These are phyloP conservation scores for Ctenomys sociabilis DNA, from an alignment of 2,113 vertebrate genomes.

Conservation along the genomic window DNA sequence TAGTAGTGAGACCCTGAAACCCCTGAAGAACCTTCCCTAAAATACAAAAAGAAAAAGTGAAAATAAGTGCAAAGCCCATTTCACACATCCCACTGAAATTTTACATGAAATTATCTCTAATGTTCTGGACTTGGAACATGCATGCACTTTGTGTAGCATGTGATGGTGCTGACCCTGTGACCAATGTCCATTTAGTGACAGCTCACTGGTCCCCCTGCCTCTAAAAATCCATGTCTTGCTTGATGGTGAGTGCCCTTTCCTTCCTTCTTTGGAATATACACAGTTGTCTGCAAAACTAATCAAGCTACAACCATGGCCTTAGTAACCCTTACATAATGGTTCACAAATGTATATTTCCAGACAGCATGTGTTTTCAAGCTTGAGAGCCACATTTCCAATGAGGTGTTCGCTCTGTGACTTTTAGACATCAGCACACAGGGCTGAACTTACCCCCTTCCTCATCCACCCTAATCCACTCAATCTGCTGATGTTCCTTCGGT, in stretches of 20 bases:
- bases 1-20: too few relatives aligned
- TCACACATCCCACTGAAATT: background rate
- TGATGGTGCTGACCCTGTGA: background rate
- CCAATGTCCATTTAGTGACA: background rate
- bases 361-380: conserved; percentile 17
- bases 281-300: background rate
- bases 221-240: background rate
- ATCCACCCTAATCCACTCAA: background rate
- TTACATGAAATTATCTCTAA: background rate
- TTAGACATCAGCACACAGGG: background rate
- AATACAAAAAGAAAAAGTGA: too few relatives aligned
- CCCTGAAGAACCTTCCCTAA: too few relatives aligned
- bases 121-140: background rate
- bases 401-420: background rate
- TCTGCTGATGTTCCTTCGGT: background rate
- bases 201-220: background rate
- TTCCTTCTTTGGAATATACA: background rate
- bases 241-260: background rate
- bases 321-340: background rate
- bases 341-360: conserved; percentile 5
- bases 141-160: too few relatives aligned
- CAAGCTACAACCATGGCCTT: background rate
- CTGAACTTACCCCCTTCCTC: background rate
- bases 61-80: background rate
- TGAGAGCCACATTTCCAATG: background rate